Evolutionary conservation across 2,888 invertebrate genomes (phyloP), one percentile per base, ranked within the genome.

Genomic region (Acanthosepion esculentum): DNA sequence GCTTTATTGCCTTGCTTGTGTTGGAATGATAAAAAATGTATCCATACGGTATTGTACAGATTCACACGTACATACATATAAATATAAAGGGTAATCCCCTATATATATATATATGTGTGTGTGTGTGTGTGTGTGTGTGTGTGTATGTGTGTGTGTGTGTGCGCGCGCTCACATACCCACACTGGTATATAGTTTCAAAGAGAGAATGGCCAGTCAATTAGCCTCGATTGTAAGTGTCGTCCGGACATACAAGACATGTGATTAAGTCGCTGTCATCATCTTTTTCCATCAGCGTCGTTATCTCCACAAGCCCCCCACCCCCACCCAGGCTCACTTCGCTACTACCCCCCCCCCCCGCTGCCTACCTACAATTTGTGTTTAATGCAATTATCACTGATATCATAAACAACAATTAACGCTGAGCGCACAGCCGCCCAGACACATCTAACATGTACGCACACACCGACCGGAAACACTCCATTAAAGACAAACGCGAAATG

Each of bases 221-320:
- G 59, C 23, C 20, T 92, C 48, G 29, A 48, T 41, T 48, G 92
- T 92, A 48, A 26, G 26, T 92, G 41, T 48, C 48, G 48, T 92
- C 41, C 92, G 92, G 92, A 26, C 92, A 92, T 20, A 41, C 92
- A 92, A 92, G 92, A 3, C 48, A 92, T 41, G 92, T 92, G 92
- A 26, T 41, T 33, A 26, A 48, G 92, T 92, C 41, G 48, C 18
- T 48, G 41, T 92, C 48, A 92, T 41, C 92, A 29, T 48, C 48
- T 6, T 48, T 48, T 48, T 92, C 92, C 20, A 26, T 48, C 29
- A 6, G 23, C 59, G 23, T 59, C 59, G 23, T 55, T 55, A 92
- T 48, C 20, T 3, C 4, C n/a, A 26, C 10, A 0, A 18, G 0
- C 18, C 23, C 59, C 4, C 23, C 59, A 20, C 26, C 91, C 91